A percentile compares a stretch with the other conserved stretches of the same genome.
These are phyloP conservation scores for Neofelis nebulosa DNA, from an alignment of 2,113 vertebrate species.

Conservation along the genomic window DNA sequence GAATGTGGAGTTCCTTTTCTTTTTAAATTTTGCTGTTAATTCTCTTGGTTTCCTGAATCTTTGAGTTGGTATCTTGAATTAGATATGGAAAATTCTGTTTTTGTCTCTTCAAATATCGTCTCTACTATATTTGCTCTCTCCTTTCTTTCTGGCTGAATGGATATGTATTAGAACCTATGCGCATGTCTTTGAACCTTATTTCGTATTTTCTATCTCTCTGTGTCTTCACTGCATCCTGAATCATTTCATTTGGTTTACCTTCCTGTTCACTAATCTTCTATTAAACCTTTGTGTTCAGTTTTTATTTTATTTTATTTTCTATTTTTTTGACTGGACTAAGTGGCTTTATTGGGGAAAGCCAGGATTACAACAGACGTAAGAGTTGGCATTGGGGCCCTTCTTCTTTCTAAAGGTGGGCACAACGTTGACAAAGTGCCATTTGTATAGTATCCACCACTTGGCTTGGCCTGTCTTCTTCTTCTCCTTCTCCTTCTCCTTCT, in stretches of 20 bases:
- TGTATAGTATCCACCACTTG: too few relatives aligned
- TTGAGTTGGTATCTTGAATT: neutral
- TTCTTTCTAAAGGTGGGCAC: too few relatives aligned
- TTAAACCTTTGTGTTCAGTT: slow-evolving; percentile 4
- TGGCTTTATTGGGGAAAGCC: too few relatives aligned
- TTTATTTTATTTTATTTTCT: neutral
- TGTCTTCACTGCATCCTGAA: neutral
- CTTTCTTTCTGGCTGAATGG: neutral
- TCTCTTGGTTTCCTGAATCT: neutral
- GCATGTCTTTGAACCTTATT: neutral
- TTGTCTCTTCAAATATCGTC: neutral
- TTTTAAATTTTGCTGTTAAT: neutral
- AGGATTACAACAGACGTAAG: too few relatives aligned
- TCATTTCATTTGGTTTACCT: slow-evolving; percentile 11
- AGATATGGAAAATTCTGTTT: neutral
- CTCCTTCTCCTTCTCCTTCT: fast-evolving
- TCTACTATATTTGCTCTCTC: neutral
- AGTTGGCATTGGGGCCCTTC: too few relatives aligned
- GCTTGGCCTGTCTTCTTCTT: too few relatives aligned
- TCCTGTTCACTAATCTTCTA: neutral
- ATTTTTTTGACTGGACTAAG: too few relatives aligned
- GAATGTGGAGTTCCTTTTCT: neutral
- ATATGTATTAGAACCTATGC: neutral
- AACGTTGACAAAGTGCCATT: too few relatives aligned
- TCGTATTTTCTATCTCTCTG: neutral